phyloP scores from a whole-genome alignment of 2,888 invertebrate species.

The Scaptomyza cyrtandrae region DNA sequence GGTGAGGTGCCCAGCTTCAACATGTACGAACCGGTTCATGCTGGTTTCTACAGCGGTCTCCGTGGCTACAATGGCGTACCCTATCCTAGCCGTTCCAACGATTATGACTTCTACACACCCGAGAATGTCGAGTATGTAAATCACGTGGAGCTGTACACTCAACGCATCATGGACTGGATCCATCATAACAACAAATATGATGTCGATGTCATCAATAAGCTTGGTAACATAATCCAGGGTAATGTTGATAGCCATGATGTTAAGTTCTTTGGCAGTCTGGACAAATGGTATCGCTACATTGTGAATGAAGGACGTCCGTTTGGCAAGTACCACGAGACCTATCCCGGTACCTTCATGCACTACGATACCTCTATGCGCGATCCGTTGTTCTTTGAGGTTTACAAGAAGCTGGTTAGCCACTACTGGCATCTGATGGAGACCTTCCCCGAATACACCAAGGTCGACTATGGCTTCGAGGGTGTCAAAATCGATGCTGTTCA shows the following conservation, averaged over 20 bases:
- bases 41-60: constrained; percentile 88
- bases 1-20: constrained; percentile 88
- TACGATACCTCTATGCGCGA: constrained; percentile 89
- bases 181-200: constrained; percentile 74
- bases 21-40: constrained; percentile 86
- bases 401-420: constrained; percentile 87
- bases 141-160: constrained; percentile 85
- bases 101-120: constrained; percentile 85
- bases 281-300: constrained; percentile 85
- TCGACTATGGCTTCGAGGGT: constrained; percentile 87
- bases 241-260: constrained; percentile 86
- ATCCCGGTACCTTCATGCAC: constrained; percentile 86
- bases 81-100: constrained; percentile 88
- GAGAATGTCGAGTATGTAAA: constrained; percentile 77
- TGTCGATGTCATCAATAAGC: constrained; percentile 82
- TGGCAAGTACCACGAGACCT: constrained; percentile 72
- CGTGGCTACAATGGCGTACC: constrained; percentile 88
- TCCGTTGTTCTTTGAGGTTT: constrained; percentile 89
- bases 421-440: constrained; percentile 87
- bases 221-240: constrained; percentile 87
- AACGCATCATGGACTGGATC: constrained; percentile 87
- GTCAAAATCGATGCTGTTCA: constrained; percentile 87
- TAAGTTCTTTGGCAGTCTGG: constrained; percentile 86
- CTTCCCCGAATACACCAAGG: constrained; percentile 87
- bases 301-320: constrained; percentile 85